A percentile compares a stretch with the other conserved stretches of the same genome.
Conservation (phyloP, 1,140 invertebrate species). For the Conus ventricosus region DNA sequence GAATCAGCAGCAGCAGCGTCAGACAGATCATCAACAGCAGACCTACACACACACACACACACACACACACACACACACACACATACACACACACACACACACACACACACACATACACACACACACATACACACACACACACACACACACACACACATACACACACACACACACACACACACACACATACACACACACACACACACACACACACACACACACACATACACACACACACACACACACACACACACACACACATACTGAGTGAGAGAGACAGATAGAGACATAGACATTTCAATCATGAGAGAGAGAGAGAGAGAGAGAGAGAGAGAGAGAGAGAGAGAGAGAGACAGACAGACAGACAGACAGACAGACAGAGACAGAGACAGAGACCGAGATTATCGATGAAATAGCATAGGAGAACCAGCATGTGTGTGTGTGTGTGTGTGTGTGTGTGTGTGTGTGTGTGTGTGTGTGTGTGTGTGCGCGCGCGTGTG, state of each 20-base stretch:
- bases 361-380: too few species aligned
- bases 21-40: conserved; percentile 45
- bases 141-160: neutral
- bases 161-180: neutral
- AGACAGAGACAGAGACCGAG: too few species aligned
- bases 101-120: conserved; percentile 12
- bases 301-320: too few species aligned
- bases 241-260: neutral
- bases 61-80: neutral
- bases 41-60: conserved; percentile 30
- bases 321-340: too few species aligned
- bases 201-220: neutral
- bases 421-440: too few species aligned
- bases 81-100: neutral
- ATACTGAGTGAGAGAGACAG: neutral
- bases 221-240: neutral
- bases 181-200: neutral
- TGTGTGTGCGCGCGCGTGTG: too few species aligned
- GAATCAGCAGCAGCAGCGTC: conserved; percentile 37
- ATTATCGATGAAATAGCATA: too few species aligned
- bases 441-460: too few species aligned
- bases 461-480: too few species aligned
- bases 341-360: too few species aligned
- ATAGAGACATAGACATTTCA: too few species aligned
- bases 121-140: neutral